These are phyloP conservation scores for Enteromius fasciolatus DNA, from an alignment of 2,797 vertebrate species.

Conservation along the genomic window DNA sequence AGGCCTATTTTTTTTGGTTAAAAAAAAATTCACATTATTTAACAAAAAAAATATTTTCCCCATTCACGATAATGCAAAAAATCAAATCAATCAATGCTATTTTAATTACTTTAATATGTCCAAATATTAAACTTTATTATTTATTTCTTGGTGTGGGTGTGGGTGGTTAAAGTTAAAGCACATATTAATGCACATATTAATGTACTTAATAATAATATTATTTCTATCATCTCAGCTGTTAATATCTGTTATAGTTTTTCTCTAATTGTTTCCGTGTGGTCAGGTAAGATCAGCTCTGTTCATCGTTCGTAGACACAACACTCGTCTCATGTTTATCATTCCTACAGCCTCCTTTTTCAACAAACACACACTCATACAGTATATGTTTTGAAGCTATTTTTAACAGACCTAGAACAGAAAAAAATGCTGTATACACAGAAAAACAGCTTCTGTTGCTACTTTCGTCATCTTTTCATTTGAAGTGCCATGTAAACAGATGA, in stretches of 20 bases:
- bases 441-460: background rate
- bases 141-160: no score
- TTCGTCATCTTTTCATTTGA: background rate
- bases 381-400: background rate
- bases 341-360: background rate
- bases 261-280: background rate
- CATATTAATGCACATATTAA: background rate
- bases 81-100: background rate
- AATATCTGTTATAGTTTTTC: background rate
- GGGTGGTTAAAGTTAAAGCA: background rate
- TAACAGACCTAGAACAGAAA: background rate
- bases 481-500: background rate
- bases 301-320: background rate
- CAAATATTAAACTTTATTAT: background rate
- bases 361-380: background rate
- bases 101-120: background rate
- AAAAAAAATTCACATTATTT: no score
- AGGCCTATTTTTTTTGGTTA: no score
- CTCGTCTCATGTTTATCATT: background rate
- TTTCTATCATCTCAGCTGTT: background rate
- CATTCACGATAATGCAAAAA: background rate
- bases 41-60: no score
- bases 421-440: background rate
- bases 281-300: background rate
- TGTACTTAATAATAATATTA: no score